Conservation (phyloP, 2,113 vertebrate genomes). For the Microtus ochrogaster region DNA sequence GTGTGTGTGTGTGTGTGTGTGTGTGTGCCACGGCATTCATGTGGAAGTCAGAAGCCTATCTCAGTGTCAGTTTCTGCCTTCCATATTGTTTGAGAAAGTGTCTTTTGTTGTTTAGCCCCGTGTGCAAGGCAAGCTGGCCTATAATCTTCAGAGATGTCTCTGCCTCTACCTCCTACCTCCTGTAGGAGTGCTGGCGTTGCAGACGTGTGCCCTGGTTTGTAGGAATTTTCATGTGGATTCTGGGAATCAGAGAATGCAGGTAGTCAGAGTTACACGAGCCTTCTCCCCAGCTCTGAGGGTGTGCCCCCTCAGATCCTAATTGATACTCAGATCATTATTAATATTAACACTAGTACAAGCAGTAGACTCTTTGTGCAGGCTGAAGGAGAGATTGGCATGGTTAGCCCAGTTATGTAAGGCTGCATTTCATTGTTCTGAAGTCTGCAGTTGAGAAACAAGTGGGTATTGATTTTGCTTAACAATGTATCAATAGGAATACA, state of each 20-base stretch:
- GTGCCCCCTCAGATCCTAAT: not conserved
- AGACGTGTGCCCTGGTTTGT: not conserved
- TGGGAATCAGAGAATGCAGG: not conserved
- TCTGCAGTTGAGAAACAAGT: not conserved
- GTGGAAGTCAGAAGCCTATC: not conserved
- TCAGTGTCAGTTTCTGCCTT: not conserved
- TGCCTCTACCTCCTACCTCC: not conserved
- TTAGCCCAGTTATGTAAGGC: not conserved
- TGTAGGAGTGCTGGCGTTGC: too few relatives aligned
- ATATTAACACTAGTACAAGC: not conserved
- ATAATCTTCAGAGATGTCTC: not conserved
- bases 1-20: not conserved
- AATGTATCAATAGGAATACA: not conserved
- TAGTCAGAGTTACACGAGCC: not conserved
- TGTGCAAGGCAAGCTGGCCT: not conserved
- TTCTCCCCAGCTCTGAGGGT: not conserved
- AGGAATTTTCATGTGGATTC: not conserved
- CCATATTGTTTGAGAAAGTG: not conserved
- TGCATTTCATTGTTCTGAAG: not conserved
- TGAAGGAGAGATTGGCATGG: not conserved
- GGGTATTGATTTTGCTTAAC: not conserved
- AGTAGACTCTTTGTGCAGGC: not conserved
- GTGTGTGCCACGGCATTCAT: too few relatives aligned
- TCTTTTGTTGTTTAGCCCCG: not conserved
- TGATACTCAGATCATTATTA: not conserved